These are phyloP conservation scores for Cantharis nigra DNA, from an alignment of 2,888 invertebrate genomes.

Conservation along the genomic window DNA sequence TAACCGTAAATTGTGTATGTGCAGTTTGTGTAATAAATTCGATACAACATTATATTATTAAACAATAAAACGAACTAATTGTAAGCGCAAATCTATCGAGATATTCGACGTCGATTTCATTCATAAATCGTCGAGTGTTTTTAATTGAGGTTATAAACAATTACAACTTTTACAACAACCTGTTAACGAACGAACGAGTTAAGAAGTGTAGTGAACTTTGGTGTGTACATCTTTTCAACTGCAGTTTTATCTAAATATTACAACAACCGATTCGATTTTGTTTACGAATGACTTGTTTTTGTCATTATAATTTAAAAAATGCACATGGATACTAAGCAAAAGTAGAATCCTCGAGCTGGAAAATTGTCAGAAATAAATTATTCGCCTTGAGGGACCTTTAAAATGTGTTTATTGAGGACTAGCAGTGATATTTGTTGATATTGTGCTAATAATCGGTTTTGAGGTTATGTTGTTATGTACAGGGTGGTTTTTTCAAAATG, in stretches of 20 bases:
- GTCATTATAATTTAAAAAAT: constrained; percentile 37
- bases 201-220: constrained; percentile 49
- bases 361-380: neutral
- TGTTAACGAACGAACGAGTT: constrained; percentile 41
- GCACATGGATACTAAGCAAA: constrained; percentile 50
- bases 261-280: neutral
- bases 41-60: constrained; percentile 23
- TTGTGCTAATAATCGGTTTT: constrained; percentile 2
- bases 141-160: constrained; percentile 25
- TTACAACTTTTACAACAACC: constrained; percentile 44
- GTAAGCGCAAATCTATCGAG: neutral
- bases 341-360: neutral
- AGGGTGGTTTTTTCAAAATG: constrained; percentile 33
- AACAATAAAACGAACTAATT: constrained; percentile 21
- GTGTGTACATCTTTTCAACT: constrained; percentile 42
- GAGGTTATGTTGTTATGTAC: constrained; percentile 32
- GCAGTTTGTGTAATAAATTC: neutral
- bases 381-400: neutral
- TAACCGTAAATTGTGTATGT: constrained; percentile 34
- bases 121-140: constrained; percentile 16
- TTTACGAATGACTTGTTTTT: neutral
- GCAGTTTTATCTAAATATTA: neutral
- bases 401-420: neutral
- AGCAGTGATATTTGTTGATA: neutral
- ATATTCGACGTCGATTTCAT: constrained; percentile 14